These are phyloP conservation scores for Gymnobelideus leadbeateri DNA, from an alignment of 2,113 vertebrate genomes.

Conservation along the genomic window DNA sequence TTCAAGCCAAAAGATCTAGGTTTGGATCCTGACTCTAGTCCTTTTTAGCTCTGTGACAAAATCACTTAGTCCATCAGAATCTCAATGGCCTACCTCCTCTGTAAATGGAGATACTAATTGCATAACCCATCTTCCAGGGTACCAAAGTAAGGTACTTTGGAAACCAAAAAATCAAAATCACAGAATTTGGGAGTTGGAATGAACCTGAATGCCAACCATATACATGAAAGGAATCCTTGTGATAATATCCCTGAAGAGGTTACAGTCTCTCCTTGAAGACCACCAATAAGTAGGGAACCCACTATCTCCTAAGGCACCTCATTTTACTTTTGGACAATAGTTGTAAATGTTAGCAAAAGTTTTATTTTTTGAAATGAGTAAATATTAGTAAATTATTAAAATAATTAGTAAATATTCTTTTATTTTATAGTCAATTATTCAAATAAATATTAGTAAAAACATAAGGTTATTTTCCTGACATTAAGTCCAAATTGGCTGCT, in stretches of 20 bases:
- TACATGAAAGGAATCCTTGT: not conserved
- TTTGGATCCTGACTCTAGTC: too few species aligned
- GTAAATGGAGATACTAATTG: not conserved
- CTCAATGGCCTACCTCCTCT: not conserved
- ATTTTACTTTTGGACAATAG: not conserved
- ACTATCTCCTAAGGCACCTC: not conserved
- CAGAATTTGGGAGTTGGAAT: not conserved
- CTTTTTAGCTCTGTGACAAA: too few species aligned
- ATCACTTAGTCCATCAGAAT: not conserved
- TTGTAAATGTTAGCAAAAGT: not conserved
- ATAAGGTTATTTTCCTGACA: not conserved
- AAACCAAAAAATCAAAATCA: not conserved
- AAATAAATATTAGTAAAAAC: not conserved
- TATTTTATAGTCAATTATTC: not conserved
- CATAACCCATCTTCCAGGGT: not conserved
- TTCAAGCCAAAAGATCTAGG: not conserved
- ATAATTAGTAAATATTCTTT: not conserved
- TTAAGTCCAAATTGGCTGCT: not conserved
- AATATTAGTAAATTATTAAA: too few species aligned
- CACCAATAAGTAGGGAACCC: not conserved
- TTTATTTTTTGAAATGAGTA: not conserved
- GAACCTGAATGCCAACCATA: not conserved
- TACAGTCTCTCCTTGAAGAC: not conserved
- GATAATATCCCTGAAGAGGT: too few species aligned
- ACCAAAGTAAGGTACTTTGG: not conserved